phyloP scores from a whole-genome alignment of 2,797 vertebrate genomes.

The Eutrigla gurnardus region DNA sequence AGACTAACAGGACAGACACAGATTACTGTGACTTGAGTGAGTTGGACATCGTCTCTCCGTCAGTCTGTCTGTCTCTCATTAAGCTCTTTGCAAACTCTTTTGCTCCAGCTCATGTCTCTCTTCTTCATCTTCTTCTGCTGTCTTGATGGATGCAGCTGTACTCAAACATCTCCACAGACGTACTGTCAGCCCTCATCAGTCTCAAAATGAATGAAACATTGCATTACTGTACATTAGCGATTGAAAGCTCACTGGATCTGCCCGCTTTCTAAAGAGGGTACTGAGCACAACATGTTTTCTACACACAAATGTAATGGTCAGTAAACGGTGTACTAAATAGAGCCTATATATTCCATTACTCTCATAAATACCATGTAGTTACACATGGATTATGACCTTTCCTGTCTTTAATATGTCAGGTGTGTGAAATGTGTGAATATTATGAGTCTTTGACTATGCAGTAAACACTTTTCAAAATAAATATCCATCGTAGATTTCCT shows the following conservation, averaged over 20 bases:
- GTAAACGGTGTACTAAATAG: neutral
- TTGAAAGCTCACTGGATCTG: constrained; percentile 36
- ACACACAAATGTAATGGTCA: neutral
- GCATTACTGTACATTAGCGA: constrained; percentile 60
- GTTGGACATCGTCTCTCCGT: constrained; percentile 34
- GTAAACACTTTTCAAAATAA: neutral
- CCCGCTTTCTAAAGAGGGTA: constrained; percentile 30
- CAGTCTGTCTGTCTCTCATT: constrained; percentile 50
- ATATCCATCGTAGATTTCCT: neutral
- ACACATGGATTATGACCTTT: neutral
- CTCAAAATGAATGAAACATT: constrained; percentile 74
- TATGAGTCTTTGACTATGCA: neutral
- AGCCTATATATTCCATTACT: neutral
- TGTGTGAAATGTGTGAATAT: constrained; percentile 4
- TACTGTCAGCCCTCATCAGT: constrained; percentile 67
- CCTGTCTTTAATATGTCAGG: neutral
- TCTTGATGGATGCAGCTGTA: constrained; percentile 63
- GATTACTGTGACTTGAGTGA: constrained; percentile 56
- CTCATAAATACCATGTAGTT: neutral
- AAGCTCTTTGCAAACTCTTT: constrained; percentile 36
- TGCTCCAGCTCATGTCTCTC: constrained; percentile 31
- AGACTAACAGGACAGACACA: constrained; percentile 34
- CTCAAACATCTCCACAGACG: constrained; percentile 70
- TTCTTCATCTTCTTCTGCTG: constrained; percentile 41
- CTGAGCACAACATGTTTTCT: constrained; percentile 7